Evolutionary conservation across 2,113 vertebrate species (phyloP), one percentile per base, ranked within the genome.

Genomic region (Bufo gargarizans): DNA sequence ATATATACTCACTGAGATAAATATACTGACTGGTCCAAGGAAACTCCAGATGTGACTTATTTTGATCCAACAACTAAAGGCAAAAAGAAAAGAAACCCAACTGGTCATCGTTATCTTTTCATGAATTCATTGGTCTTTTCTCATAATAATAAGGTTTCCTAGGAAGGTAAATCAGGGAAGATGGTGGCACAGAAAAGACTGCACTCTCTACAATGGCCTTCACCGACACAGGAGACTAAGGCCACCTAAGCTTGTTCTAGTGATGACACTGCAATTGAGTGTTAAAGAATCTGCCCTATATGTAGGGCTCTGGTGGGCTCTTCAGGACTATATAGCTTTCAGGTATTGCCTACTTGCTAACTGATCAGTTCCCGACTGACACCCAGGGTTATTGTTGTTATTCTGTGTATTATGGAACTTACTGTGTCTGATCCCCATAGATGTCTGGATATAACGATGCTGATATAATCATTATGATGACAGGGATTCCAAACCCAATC

Each of bases 371-470:
- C 56, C 56, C 13, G 56, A 58, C 10, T 55, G 43, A 45, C 43
- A 72, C 45, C 16, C 19, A 33, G 67, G 10, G 67, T 33, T 12
- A 69, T 69, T 69, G n/a, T n/a, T n/a, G 33, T 33, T 33, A 33
- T 33, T 33, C 33, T 33, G 33, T 33, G 67, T 1, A 12, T 69
- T 69, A 72, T 72, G 16, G 13, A 13, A 33, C 92, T 93, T 91
- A 94, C 94, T 90, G 82, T 56, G 55, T 90, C 0, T 43, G 1
- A 0, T 92, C 92, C 45, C 93, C 93, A 17, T 94, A 94, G n/a
- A 88, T 85, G 11, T 43, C 16, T 22, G 90, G 90, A 20, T 77
- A 82, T 2, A 53, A 33, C 9, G n/a, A 17, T n/a, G 91, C 92
- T 13, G 92, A 93, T 2, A 92, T 65, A 8, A 47, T 33, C n/a